A percentile compares a stretch with the other conserved stretches of the same genome.
Conservation (phyloP, 2,797 vertebrate genomes). For the Crypturellus tataupa region DNA sequence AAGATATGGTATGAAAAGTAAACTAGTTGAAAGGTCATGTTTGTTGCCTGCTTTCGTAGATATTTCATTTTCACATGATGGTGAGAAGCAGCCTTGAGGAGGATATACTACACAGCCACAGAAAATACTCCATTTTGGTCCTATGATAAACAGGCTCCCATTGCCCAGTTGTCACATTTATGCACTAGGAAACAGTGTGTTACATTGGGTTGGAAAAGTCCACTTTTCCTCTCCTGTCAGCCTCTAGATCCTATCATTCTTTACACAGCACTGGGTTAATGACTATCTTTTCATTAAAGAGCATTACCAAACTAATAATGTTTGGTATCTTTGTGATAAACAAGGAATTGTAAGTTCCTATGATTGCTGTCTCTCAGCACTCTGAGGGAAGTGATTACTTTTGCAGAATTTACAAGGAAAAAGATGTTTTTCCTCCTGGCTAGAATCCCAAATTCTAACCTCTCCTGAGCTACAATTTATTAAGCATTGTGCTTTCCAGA, state of each 20-base stretch:
- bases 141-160: neutral
- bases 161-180: neutral
- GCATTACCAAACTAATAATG: neutral
- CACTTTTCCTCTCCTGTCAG: neutral
- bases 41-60: neutral
- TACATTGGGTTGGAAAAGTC: neutral
- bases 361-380: neutral
- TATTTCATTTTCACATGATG: neutral
- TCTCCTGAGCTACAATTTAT: neutral
- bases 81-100: neutral
- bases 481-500: neutral
- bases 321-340: neutral
- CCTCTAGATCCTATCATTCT: neutral
- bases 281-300: neutral
- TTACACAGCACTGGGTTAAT: neutral
- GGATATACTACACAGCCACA: neutral
- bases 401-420: neutral
- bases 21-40: neutral
- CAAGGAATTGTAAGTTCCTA: neutral
- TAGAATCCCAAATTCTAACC: neutral
- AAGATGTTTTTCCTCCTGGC: constrained; percentile 43
- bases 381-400: neutral
- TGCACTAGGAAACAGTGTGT: neutral
- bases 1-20: neutral
- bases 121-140: neutral